These are phyloP conservation scores for Mus minutoides DNA, from an alignment of 2,797 vertebrate genomes.

Conservation along the genomic window DNA sequence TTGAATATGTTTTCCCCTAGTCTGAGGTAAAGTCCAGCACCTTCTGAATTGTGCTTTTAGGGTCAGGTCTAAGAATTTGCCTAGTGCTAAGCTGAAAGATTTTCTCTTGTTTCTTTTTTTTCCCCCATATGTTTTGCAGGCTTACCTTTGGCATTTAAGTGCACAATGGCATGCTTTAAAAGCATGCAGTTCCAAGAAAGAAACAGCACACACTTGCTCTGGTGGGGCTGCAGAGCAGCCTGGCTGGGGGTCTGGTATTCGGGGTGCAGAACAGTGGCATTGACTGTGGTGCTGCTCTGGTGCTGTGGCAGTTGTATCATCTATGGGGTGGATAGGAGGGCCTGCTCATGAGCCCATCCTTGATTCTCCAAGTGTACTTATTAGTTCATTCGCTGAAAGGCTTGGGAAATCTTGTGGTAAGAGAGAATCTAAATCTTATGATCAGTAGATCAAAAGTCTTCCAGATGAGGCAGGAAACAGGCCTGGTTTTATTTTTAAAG, in stretches of 20 bases:
- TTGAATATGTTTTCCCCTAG: not conserved
- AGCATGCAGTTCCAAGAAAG: not conserved
- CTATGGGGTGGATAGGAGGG: conserved; percentile 76
- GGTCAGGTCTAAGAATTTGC: not conserved
- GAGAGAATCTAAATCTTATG: conserved; percentile 51
- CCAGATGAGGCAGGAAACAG: conserved; percentile 77
- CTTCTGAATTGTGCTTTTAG: conserved; percentile 14
- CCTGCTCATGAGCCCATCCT: conserved; percentile 67
- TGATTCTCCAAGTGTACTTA: not conserved
- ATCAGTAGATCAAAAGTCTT: conserved; percentile 58
- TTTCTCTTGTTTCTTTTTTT: not conserved
- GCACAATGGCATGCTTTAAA: not conserved
- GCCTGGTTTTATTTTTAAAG: conserved; percentile 73
- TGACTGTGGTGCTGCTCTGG: conserved; percentile 62
- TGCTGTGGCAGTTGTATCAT: conserved; percentile 75
- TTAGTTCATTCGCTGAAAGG: conserved; percentile 47
- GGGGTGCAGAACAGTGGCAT: not conserved
- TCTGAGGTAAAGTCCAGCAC: not conserved
- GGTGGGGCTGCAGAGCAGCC: not conserved
- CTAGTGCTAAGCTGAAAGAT: not conserved
- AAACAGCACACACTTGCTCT: not conserved
- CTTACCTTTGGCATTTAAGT: not conserved
- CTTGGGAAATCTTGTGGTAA: conserved; percentile 58
- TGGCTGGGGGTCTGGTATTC: rapidly evolving
- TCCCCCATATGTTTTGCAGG: not conserved